Base-by-base conservation (phyloP, 2,888 invertebrate genomes). In the Lasioglossum oenotherae region DNA sequence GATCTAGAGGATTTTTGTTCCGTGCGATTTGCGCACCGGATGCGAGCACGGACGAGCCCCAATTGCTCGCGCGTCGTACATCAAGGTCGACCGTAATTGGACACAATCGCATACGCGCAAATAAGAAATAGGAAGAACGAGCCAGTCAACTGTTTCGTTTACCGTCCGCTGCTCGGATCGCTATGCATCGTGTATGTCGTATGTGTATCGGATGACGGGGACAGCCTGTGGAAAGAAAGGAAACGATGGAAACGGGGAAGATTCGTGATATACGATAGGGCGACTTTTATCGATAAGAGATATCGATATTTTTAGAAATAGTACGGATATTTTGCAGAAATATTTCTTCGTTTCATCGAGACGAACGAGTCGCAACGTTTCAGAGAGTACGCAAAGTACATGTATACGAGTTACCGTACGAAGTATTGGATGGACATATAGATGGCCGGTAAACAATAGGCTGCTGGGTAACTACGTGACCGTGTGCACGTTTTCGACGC, bases 31-130 rank as follows among this genome's bases (percentile, higher is more conserved):
- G 57, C 57, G 8, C 35, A 14, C 16, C n/a, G 60, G n/a, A 16
- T 4, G n/a, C 31, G 38, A 27, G 57, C 41, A 49, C 19, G 16
- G 71, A 74, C 74, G 60, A 74, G 49, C 19, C 23, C 35, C 74
- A 78, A 85, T 67, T 72, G 71, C 31, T 44, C 23, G 57, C 44
- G 64, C 71, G n/a, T 41, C 71, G n/a, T 41, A 75, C 72, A 60
- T 57, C 85, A 85, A 86, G 81, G 85, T 19, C 75, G 27, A 2
- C 23, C 16, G 71, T 57, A 80, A 81, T 78, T 86, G 85, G 31
- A 86, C 81, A 35, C 78, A 75, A 86, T 86, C 78, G 81, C 49
- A 78, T n/a, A 57, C 23, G 12, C 71, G 23, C n/a, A 3, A 38
- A 35, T 41, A 31, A 81, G n/a, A n/a, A 67, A 19, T 49, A 53